Base-by-base conservation (phyloP, 1,140 invertebrate genomes). In the Cephus cinctus region DNA sequence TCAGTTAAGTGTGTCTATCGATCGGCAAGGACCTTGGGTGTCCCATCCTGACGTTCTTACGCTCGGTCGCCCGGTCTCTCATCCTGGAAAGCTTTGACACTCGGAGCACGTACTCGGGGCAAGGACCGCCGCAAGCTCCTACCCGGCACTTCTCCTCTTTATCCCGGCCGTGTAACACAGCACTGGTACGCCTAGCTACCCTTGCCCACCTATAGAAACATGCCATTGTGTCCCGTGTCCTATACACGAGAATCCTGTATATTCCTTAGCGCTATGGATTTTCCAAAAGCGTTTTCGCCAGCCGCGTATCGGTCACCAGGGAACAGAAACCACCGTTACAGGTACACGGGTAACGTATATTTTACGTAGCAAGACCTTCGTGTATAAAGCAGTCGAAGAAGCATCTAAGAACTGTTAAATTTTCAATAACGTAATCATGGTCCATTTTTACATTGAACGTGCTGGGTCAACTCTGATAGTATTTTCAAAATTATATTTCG, bases 121-220 rank as follows among this genome's bases (percentile, higher is more conserved):
- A 75, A 75, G 70, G 72, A 76, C 74, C 74, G 74, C 71, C 71
- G 71, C 73, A 76, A 76, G 73, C 72, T 75, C 66, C 47, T 32
- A 20, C 25, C 23, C 20, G 34, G 25, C 20, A 11, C 12, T 5
- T 30, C 30, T 6, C 25, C 44, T 44, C 36, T 50, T 44, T 25
- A 21, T 34, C 47, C 36, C 43, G 20, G 38, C 32, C 46, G 4
- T 22, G n/a, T 25, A 2, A 12, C 38, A 30, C 34, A 32, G 35
- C 43, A 40, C 40, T 40, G 25, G 34, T 14, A 43, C 38, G 14
- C n/a, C 3, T 23, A 34, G n/a, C 19, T 42, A 22, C 27, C 42
- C 34, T 43, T 36, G 14, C 31, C 39, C 25, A 23, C 27, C 14
- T 31, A 32, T 39, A 31, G 65, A 61, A 59, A 63, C 63, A 61